These are phyloP conservation scores for Anniella stebbinsi DNA, from an alignment of 2,797 vertebrate genomes.

Conservation along the genomic window DNA sequence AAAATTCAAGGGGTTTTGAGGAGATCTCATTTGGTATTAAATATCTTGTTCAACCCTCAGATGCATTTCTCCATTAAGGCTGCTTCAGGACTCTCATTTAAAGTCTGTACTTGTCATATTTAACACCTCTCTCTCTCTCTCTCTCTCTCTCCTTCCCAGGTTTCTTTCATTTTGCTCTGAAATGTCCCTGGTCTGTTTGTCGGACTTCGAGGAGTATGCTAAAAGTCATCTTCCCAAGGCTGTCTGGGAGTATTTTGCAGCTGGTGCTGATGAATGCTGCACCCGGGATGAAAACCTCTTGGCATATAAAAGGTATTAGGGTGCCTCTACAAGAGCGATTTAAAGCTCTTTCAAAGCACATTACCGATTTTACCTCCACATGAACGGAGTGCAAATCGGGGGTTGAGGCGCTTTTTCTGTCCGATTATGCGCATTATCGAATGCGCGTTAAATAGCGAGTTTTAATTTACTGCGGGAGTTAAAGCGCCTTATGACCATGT, in stretches of 20 bases:
- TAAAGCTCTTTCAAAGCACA: too few relatives aligned
- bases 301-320: conserved; percentile 91
- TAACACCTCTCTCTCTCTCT: background rate
- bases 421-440: too few relatives aligned
- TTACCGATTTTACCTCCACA: too few relatives aligned
- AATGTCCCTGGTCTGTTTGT: conserved; percentile 91
- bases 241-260: conserved; percentile 92
- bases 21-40: background rate
- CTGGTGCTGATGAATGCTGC: conserved; percentile 89
- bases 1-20: background rate
- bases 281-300: conserved; percentile 90
- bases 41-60: too few relatives aligned
- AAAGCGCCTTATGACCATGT: too few relatives aligned
- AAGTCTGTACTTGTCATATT: background rate
- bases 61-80: background rate
- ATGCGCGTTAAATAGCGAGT: too few relatives aligned
- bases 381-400: too few relatives aligned
- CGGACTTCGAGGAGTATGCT: conserved; percentile 90
- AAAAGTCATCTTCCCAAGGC: conserved; percentile 89
- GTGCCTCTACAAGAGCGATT: too few relatives aligned
- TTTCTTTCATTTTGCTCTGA: conserved; percentile 65
- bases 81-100: conserved; percentile 32
- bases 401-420: too few relatives aligned
- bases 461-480: too few relatives aligned
- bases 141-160: conserved; percentile 11